Conservation (phyloP, 2,797 vertebrate genomes). For the Numenius phaeopus region DNA sequence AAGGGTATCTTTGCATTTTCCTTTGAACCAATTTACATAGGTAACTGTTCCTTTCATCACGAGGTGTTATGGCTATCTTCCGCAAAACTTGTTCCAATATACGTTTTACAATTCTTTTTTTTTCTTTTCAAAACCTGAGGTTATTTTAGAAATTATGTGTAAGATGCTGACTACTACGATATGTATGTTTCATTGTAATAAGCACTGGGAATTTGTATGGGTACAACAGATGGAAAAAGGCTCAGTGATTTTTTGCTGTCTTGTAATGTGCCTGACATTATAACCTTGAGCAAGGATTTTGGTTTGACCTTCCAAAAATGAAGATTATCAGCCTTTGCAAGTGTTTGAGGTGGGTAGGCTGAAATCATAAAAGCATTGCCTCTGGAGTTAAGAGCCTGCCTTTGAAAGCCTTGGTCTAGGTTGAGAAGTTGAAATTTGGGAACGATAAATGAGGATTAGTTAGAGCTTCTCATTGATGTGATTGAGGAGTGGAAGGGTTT, state of each 20-base stretch:
- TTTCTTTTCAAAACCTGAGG: background rate
- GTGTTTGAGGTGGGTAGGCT: background rate
- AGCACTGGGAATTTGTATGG: background rate
- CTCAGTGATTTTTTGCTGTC: background rate
- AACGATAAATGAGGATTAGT: background rate
- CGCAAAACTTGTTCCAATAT: background rate
- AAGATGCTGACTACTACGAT: background rate
- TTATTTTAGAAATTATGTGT: background rate
- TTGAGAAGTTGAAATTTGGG: background rate
- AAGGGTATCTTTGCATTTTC: background rate
- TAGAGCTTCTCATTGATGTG: background rate
- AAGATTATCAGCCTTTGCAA: background rate
- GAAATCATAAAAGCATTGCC: background rate
- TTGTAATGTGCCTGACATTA: background rate
- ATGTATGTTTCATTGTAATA: background rate
- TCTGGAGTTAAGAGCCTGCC: background rate
- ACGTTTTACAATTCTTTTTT: background rate
- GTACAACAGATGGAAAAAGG: background rate
- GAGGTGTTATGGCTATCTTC: background rate
- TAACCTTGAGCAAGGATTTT: background rate
- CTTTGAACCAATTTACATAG: background rate
- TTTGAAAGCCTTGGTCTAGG: background rate
- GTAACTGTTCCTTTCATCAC: background rate
- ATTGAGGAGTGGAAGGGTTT: background rate
- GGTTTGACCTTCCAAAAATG: background rate